phyloP scores from a whole-genome alignment of 2,113 vertebrate genomes.

The Rhineura floridana region DNA sequence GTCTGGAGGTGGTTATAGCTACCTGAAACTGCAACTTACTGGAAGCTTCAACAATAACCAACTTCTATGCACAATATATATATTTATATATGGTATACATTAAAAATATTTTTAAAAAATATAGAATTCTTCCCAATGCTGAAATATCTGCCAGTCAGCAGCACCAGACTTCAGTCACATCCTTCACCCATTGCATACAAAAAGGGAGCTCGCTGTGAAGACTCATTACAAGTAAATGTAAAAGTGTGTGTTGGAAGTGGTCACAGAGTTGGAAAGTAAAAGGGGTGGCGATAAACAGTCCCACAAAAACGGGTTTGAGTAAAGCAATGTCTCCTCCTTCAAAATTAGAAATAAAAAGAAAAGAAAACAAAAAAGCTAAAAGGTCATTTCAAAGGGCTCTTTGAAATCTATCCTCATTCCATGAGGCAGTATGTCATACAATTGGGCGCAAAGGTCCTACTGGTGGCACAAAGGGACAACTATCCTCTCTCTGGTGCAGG shows the following conservation, averaged over 20 bases:
- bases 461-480: background rate
- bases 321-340: background rate
- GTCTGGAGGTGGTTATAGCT: constrained; percentile 39
- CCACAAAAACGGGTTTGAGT: background rate
- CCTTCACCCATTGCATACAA: background rate
- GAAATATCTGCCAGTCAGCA: constrained; percentile 5
- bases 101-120: constrained; percentile 17
- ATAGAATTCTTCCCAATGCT: constrained; percentile 17
- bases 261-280: background rate
- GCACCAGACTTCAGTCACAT: constrained; percentile 13
- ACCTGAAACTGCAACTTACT: constrained; percentile 38
- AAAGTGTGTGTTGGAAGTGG: background rate
- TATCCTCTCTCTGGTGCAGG: background rate
- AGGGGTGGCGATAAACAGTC: background rate
- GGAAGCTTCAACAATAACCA: constrained; percentile 47
- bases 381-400: constrained; percentile 21
- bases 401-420: constrained; percentile 8
- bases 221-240: constrained; percentile 15
- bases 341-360: background rate
- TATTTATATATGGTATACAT: constrained; percentile 26
- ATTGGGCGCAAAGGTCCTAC: background rate
- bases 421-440: background rate
- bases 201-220: background rate
- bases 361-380: background rate
- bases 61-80: constrained; percentile 37